phyloP scores from a whole-genome alignment of 2,888 invertebrate genomes.

The Pyralis farinalis region DNA sequence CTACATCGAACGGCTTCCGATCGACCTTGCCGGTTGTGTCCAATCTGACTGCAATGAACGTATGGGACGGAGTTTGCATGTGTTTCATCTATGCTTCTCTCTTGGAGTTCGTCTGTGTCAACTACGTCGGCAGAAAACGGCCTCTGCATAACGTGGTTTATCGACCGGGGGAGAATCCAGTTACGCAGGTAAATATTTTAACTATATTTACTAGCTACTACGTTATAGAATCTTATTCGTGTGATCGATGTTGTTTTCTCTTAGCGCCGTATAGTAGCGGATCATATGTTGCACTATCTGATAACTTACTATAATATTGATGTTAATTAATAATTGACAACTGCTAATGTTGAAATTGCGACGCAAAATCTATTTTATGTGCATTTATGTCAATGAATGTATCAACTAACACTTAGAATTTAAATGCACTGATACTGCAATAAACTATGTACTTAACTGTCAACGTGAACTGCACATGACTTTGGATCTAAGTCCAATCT shows the following conservation, averaged over 20 bases:
- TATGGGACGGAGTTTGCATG: constrained; percentile 98
- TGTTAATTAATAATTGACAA: constrained; percentile 4
- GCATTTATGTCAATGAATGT: no score
- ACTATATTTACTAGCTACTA: constrained; percentile 9
- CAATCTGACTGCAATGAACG: constrained; percentile 97
- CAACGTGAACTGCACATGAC: no score
- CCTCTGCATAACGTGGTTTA: constrained; percentile 94
- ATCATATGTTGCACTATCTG: constrained; percentile 11
- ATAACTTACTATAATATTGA: background rate
- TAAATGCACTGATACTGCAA: no score
- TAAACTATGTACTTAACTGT: no score
- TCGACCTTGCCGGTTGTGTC: constrained; percentile 96
- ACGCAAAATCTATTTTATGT: no score
- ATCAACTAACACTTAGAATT: no score
- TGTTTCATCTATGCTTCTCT: constrained; percentile 97
- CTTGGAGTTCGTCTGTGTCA: constrained; percentile 96
- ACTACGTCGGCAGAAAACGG: constrained; percentile 95
- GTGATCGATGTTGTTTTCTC: constrained; percentile 37
- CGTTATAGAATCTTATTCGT: constrained; percentile 16
- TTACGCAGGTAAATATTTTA: constrained; percentile 87
- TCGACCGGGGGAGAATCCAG: constrained; percentile 94
- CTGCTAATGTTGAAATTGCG: background rate
- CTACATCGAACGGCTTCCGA: constrained; percentile 95
- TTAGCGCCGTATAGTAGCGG: constrained; percentile 28
- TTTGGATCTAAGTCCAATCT: no score